These are phyloP conservation scores for Caenorhabditis sp. DNA, from an alignment of 2,888 invertebrate genomes.

Conservation along the genomic window DNA sequence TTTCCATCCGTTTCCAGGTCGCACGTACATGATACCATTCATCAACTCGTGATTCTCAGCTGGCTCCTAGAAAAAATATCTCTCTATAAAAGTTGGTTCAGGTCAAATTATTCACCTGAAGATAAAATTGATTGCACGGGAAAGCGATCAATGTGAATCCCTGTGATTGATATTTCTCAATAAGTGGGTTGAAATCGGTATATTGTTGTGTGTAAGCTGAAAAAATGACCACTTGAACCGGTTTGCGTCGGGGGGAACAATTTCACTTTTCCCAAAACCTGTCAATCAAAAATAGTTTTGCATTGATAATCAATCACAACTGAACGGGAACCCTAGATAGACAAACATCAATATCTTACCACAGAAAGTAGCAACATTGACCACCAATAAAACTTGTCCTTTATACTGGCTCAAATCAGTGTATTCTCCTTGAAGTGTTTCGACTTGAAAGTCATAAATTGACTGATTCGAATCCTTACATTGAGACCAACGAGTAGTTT, in stretches of 20 bases:
- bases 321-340: neutral
- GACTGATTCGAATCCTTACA: constrained; percentile 64
- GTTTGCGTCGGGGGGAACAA: neutral
- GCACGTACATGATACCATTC: constrained; percentile 68
- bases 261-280: neutral
- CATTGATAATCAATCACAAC: neutral
- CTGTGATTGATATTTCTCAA: constrained; percentile 64
- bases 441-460: constrained; percentile 69
- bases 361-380: constrained; percentile 70
- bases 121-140: constrained; percentile 71
- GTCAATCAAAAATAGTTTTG: neutral
- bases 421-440: constrained; percentile 68
- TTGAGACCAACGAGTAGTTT: constrained; percentile 68
- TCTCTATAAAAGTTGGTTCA: neutral
- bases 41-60: constrained; percentile 70
- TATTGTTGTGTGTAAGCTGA: constrained; percentile 71
- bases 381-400: constrained; percentile 67
- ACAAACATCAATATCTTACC: constrained; percentile 41
- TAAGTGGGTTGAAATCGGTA: constrained; percentile 70
- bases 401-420: constrained; percentile 67
- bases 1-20: constrained; percentile 70
- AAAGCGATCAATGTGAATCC: constrained; percentile 69
- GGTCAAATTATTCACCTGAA: constrained; percentile 46
- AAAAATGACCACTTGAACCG: constrained; percentile 17
- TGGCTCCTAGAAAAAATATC: constrained; percentile 59